Conservation (phyloP, 2,797 vertebrate species). For the Crax fasciolata region DNA sequence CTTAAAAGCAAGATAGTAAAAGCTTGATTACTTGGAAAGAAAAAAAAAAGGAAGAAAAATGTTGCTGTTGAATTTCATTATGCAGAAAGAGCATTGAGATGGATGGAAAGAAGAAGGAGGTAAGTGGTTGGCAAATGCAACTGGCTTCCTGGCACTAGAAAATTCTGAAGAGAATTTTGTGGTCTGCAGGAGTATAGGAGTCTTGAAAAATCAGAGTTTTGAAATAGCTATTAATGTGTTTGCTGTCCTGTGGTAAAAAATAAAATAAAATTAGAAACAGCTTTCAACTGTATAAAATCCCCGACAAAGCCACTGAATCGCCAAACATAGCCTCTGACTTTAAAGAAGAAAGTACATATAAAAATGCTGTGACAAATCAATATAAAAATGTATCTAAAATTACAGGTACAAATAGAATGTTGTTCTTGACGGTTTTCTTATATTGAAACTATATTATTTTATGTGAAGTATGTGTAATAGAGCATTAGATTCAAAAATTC, state of each 20-base stretch:
- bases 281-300: constrained; percentile 33
- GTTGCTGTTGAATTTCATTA: neutral
- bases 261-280: neutral
- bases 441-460: constrained; percentile 84
- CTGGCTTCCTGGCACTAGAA: neutral
- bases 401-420: constrained; percentile 79
- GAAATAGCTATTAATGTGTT: constrained; percentile 29
- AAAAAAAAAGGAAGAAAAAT: neutral
- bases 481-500: constrained; percentile 84
- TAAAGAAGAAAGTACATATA: constrained; percentile 48
- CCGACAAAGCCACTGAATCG: constrained; percentile 36
- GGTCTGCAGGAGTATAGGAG: neutral
- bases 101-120: neutral
- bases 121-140: constrained; percentile 5
- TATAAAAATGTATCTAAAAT: constrained; percentile 73
- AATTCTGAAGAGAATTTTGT: constrained; percentile 2
- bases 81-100: neutral
- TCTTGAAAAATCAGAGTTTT: constrained; percentile 29
- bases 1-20: neutral
- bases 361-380: constrained; percentile 76
- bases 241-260: neutral
- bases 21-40: neutral
- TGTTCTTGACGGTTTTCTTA: constrained; percentile 80
- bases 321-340: constrained; percentile 29
- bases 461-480: constrained; percentile 83